Conservation (phyloP, 2,888 invertebrate species). For the Galeopsomyia nigrocyanea region DNA sequence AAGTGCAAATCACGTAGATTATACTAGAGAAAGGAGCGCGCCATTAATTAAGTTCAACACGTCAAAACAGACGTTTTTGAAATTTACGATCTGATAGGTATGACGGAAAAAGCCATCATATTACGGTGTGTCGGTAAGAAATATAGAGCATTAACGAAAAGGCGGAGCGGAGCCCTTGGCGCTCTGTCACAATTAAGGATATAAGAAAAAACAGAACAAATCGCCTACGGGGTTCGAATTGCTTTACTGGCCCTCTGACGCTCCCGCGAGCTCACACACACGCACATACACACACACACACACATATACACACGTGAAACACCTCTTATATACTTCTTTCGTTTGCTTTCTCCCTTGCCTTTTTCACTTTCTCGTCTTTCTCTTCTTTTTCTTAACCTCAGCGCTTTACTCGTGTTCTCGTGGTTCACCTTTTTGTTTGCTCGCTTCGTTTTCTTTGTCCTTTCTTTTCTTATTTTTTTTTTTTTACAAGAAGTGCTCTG, state of each 20-base stretch:
- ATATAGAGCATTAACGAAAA: conserved; percentile 29
- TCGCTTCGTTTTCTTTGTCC: neutral
- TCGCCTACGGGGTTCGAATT: conserved; percentile 23
- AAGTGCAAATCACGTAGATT: too few relatives aligned
- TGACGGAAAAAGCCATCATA: neutral
- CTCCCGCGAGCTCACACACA: neutral
- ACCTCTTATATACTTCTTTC: neutral
- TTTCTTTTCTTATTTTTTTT: too few relatives aligned
- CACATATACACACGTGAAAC: too few relatives aligned
- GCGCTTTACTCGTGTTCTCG: neutral
- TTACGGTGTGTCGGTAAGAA: conserved; percentile 3
- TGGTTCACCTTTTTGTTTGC: too few relatives aligned
- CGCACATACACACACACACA: neutral
- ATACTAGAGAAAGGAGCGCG: too few relatives aligned
- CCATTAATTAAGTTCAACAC: conserved; percentile 11
- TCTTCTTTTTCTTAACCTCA: neutral
- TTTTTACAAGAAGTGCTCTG: too few relatives aligned
- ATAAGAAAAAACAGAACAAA: conserved; percentile 29
- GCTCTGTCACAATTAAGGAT: conserved; percentile 25
- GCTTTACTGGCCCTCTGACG: conserved; percentile 16
- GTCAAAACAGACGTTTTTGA: neutral
- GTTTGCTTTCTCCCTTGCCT: neutral
- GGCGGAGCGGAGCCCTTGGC: neutral
- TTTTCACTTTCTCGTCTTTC: neutral
- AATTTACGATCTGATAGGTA: neutral